Percentiles rank a stretch among this genome's conserved stretches.
Evolutionary conservation across 2,888 invertebrate species (phyloP).

Genomic region (Cheilosia urbana): DNA sequence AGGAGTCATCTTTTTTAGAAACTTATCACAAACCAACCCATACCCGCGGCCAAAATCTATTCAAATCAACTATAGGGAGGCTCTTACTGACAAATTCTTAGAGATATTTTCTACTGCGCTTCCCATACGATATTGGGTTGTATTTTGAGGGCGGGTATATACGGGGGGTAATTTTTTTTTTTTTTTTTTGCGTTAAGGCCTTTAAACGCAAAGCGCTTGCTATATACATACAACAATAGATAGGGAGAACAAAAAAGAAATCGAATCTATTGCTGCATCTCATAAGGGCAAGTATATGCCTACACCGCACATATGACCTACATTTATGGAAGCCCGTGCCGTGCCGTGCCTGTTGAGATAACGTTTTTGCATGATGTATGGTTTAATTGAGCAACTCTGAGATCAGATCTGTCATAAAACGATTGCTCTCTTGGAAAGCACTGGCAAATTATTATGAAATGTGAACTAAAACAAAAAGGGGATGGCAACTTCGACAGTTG

Average conservation of each 20-base stretch:
- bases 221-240: constrained; percentile 28
- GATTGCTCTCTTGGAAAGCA: not conserved
- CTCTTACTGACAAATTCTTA: constrained; percentile 8
- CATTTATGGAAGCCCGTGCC: constrained; percentile 3
- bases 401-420: constrained; percentile 5
- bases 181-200: not conserved
- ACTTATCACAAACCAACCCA: too few relatives aligned
- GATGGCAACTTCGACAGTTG: not conserved
- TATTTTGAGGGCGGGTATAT: constrained; percentile 26
- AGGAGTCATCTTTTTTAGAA: too few relatives aligned
- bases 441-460: constrained; percentile 21
- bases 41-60: too few relatives aligned
- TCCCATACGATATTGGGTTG: constrained; percentile 6
- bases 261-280: constrained; percentile 51
- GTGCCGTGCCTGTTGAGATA: not conserved
- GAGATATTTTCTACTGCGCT: not conserved
- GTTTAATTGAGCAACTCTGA: constrained; percentile 5
- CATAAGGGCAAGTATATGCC: constrained; percentile 34
- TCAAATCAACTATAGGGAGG: not conserved
- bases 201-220: constrained; percentile 17
- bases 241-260: constrained; percentile 33
- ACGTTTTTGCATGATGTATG: constrained; percentile 11
- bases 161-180: not conserved
- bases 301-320: constrained; percentile 42
- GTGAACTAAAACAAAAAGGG: not conserved